Evolutionary conservation across 2,797 vertebrate species (phyloP).

Genomic region (Ptychadena robeensis): DNA sequence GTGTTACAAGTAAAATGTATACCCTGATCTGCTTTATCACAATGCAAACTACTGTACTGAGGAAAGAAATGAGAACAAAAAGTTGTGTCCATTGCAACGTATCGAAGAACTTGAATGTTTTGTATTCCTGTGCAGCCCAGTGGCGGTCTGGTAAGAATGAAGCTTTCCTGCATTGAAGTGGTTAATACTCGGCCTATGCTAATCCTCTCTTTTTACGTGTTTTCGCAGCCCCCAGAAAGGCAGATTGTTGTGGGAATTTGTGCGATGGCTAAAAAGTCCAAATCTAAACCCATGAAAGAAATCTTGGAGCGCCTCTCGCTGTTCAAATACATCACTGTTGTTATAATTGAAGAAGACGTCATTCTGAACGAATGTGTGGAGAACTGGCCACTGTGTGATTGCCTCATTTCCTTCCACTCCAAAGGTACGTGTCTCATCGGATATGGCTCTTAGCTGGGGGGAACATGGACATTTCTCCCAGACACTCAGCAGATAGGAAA

Average conservation of each 20-base stretch:
- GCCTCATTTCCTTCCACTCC: constrained; percentile 90
- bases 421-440: constrained; percentile 75
- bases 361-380: constrained; percentile 86
- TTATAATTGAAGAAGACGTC: constrained; percentile 87
- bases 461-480: not conserved
- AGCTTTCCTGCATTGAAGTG: too few species aligned
- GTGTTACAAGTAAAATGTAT: too few species aligned
- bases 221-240: constrained; percentile 84
- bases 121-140: not conserved
- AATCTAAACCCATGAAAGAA: constrained; percentile 91
- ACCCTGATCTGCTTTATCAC: too few species aligned
- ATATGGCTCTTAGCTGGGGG: not conserved
- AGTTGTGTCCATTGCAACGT: too few species aligned
- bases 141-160: not conserved
- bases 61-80: too few species aligned
- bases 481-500: not conserved
- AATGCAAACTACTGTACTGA: too few species aligned
- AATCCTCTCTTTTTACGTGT: constrained; percentile 48
- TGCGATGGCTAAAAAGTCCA: constrained; percentile 91
- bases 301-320: constrained; percentile 87
- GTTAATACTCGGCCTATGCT: not conserved
- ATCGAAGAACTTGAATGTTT: too few species aligned
- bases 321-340: constrained; percentile 89
- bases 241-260: constrained; percentile 89
- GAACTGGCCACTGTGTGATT: constrained; percentile 88